phyloP scores from a whole-genome alignment of 1,140 invertebrate genomes.

The Diorhabda carinulata region DNA sequence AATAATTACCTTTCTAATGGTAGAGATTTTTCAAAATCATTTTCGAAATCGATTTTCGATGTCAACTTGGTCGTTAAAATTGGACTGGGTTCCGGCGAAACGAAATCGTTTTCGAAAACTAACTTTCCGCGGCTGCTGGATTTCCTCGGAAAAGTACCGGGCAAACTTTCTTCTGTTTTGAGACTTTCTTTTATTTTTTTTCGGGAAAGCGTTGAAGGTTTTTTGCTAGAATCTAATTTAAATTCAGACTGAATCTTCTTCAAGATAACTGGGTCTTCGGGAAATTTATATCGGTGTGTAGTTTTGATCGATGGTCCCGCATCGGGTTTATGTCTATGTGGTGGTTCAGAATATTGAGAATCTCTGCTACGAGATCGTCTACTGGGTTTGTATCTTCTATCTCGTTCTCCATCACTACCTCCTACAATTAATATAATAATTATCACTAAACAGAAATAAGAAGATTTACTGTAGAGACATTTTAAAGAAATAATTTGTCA shows the following conservation, averaged over 20 bases:
- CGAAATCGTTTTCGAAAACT: conserved; percentile 69
- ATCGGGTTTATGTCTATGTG: conserved; percentile 42
- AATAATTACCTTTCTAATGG: not conserved
- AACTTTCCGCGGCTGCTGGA: conserved; percentile 47
- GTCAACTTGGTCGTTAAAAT: conserved; percentile 9
- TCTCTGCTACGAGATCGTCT: conserved; percentile 44
- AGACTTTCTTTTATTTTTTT: conserved; percentile 41
- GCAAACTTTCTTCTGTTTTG: conserved; percentile 31
- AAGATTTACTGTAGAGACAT: no score
- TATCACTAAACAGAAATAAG: no score
- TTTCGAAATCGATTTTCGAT: conserved; percentile 38
- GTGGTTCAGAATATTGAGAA: conserved; percentile 42
- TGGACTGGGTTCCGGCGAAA: conserved; percentile 40
- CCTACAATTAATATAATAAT: conserved; percentile 15
- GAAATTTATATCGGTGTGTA: conserved; percentile 30
- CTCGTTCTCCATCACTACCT: conserved; percentile 45
- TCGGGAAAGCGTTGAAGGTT: conserved; percentile 28
- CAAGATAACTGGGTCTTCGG: conserved; percentile 24
- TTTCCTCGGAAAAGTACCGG: conserved; percentile 40
- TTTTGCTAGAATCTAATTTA: conserved; percentile 31
- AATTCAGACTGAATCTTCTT: conserved; percentile 29
- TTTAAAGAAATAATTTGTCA: no score
- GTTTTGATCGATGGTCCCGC: conserved; percentile 9
- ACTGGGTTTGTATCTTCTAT: conserved; percentile 40
- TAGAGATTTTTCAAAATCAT: conserved; percentile 33